A percentile compares a stretch with the other conserved stretches of the same genome.
These are phyloP conservation scores for Kryptolebias ocellatus DNA, from an alignment of 2,797 vertebrate species.

Conservation along the genomic window DNA sequence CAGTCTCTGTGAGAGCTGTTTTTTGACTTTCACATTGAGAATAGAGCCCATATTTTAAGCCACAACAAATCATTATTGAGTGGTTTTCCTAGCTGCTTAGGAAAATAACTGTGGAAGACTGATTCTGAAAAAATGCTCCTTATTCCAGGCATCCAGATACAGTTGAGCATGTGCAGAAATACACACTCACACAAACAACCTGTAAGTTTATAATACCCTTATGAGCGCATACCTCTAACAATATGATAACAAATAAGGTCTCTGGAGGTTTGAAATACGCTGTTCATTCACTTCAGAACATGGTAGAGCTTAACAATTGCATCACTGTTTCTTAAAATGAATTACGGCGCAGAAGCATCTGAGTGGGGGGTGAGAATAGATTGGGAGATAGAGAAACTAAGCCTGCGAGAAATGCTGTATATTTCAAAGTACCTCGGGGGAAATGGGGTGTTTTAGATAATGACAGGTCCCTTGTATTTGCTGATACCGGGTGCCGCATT, in stretches of 20 bases:
- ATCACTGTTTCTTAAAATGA: constrained; percentile 64
- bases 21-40: constrained; percentile 46
- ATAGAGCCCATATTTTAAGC: constrained; percentile 49
- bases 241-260: constrained; percentile 64
- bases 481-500: constrained; percentile 70
- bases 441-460: constrained; percentile 78
- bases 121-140: constrained; percentile 16
- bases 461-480: constrained; percentile 71
- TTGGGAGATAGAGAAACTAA: constrained; percentile 36
- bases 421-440: constrained; percentile 68
- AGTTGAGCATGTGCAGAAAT: constrained; percentile 9
- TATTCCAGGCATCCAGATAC: constrained; percentile 15
- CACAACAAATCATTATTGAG: constrained; percentile 57
- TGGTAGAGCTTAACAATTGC: constrained; percentile 62
- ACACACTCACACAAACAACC: constrained; percentile 16
- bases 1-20: constrained; percentile 48
- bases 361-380: constrained; percentile 18
- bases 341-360: constrained; percentile 48
- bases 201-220: constrained; percentile 55
- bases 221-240: constrained; percentile 41
- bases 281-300: constrained; percentile 61
- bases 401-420: constrained; percentile 58
- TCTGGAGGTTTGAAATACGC: constrained; percentile 55
- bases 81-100: constrained; percentile 25
- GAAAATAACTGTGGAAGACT: constrained; percentile 26